phyloP scores from a whole-genome alignment of 2,888 invertebrate genomes.

The Nesidiocoris tenuis region DNA sequence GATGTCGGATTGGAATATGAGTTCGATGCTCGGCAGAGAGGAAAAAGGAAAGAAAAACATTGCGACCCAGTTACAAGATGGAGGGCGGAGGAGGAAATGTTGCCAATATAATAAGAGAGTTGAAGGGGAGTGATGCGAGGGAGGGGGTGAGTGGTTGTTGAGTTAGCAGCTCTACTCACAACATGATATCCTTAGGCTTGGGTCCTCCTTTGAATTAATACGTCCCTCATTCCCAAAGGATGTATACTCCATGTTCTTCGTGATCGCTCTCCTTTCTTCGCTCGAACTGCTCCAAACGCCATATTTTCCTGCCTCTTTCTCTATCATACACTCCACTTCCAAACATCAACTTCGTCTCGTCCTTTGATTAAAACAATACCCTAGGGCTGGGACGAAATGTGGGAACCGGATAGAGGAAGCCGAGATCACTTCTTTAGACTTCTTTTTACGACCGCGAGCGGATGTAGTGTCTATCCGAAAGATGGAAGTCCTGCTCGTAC shows the following conservation, averaged over 20 bases:
- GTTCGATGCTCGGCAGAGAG: background rate
- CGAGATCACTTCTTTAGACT: background rate
- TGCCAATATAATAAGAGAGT: constrained; percentile 25
- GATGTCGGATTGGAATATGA: constrained; percentile 5
- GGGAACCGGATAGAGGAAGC: background rate
- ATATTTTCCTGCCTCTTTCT: background rate
- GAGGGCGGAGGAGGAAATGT: background rate
- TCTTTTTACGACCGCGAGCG: background rate
- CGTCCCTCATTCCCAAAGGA: constrained; percentile 26
- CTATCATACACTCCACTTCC: background rate
- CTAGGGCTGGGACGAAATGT: background rate
- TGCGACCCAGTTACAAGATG: constrained; percentile 26
- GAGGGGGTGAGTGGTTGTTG: constrained; percentile 4
- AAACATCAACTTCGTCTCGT: background rate
- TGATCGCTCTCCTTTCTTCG: background rate
- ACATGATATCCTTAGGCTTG: constrained; percentile 18
- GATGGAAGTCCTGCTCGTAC: no score
- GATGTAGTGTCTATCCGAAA: no score
- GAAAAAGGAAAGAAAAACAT: constrained; percentile 7
- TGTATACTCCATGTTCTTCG: constrained; percentile 5
- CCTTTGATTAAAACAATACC: background rate
- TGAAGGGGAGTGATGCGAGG: background rate
- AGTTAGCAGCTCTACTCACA: constrained; percentile 29
- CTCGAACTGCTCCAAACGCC: background rate
- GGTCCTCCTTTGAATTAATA: constrained; percentile 37